Evolutionary conservation across 2,113 vertebrate genomes (phyloP), one percentile per base, ranked within the genome.

Genomic region (Coptodon rendalli): DNA sequence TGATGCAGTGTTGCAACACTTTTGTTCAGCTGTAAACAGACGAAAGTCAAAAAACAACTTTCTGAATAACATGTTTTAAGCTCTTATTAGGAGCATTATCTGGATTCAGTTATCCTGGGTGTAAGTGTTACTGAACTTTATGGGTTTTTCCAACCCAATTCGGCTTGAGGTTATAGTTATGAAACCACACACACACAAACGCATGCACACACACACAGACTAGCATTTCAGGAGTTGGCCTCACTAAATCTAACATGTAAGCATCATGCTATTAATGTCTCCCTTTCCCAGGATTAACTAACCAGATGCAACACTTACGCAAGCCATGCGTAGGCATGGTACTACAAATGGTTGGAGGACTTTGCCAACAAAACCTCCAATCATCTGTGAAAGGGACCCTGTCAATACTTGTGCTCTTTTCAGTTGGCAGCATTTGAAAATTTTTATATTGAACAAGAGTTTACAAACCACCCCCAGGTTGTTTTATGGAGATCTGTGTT

Each of bases 51-150:
- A 90, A 66, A 89, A 87, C 61, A 36, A 24, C 43, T 79, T 90
- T 89, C 79, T 73, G 6, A 86, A 73, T 22, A 66, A 22, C 79
- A 56, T 29, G 45, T 80, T 85, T 86, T 59, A 54, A 54, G 71
- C 17, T 66, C 81, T 88, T 89, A 88, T 88, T 91, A 91, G 85
- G 61, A 81, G 27, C 17, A 61, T 85, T 88, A 86, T 91, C 91
- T 94, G 92, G 91, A 90, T 34, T 34, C 40, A 48, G 89, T 93
- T 93, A 93, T 73, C 12, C 81, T 82, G 83, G 48, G 80, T 92
- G 85, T 80, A 91, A 91, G 87, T 93, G 89, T 52, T 78, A 91
- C 82, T 79, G 14, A 86, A 82, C 63, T 86, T 89, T 80, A 81
- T 86, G 73, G 73, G 56, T 82, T 92, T 89, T 89, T 89, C 89